phyloP scores from a whole-genome alignment of 2,888 invertebrate genomes.

The Marronus borbonicus region DNA sequence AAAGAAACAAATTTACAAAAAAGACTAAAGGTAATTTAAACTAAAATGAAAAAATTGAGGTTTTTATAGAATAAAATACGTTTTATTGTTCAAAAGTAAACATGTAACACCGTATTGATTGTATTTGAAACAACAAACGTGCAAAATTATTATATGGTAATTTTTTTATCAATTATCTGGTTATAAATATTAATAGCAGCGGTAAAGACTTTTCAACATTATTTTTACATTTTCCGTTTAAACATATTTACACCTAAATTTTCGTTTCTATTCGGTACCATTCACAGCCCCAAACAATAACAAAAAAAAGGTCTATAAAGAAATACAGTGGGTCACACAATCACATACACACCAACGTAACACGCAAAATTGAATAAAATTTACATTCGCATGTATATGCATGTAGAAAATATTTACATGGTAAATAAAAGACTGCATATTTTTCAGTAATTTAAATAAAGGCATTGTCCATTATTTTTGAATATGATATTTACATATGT shows the following conservation, averaged over 20 bases:
- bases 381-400: slow-evolving; percentile 53
- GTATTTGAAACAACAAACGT: too few species aligned
- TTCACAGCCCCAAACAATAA: slow-evolving; percentile 48
- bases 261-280: slow-evolving; percentile 28
- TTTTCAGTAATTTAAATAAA: slow-evolving; percentile 54
- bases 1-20: too few species aligned
- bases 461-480: slow-evolving; percentile 54
- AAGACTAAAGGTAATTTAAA: too few species aligned
- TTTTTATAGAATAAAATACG: too few species aligned
- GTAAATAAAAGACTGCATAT: slow-evolving; percentile 53
- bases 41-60: too few species aligned
- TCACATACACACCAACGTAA: slow-evolving; percentile 24
- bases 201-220: slow-evolving; percentile 1
- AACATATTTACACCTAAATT: slow-evolving; percentile 7
- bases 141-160: too few species aligned
- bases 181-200: neutral
- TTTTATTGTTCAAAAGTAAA: too few species aligned
- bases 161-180: too few species aligned
- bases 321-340: slow-evolving; percentile 24
- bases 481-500: slow-evolving; percentile 55
- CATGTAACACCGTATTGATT: too few species aligned
- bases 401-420: slow-evolving; percentile 53
- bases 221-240: neutral
- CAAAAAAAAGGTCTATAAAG: slow-evolving; percentile 41
- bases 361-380: slow-evolving; percentile 51